Evolutionary conservation across 2,888 invertebrate genomes (phyloP), one percentile per base, ranked within the genome.

Genomic region (Flexamia atlantica): DNA sequence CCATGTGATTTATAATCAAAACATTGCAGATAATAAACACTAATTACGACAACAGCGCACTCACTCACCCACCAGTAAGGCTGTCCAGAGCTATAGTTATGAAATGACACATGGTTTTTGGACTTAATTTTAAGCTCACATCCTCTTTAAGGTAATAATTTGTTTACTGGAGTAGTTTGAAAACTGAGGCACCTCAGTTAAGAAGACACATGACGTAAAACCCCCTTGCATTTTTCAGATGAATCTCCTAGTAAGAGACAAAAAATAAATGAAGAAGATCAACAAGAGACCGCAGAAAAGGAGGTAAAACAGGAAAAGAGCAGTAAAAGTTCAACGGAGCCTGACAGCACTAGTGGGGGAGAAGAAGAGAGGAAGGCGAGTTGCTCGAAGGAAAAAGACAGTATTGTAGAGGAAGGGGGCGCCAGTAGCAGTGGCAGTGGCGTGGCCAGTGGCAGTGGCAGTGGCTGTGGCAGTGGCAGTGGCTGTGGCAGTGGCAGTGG

Each of bases 241-340:
- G 84, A 81, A 60, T 46, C 60, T 30, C 82, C 84, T 0, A 80
- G 40, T 53, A 84, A 84, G 20, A 84, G 70, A 60, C 42, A 81
- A 10, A 84, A 84, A 40, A 14, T 80, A 12, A 68, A 50, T 32
- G 53, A 64, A 23, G 82, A 82, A 64, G 82, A 70, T 25, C 30
- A 40, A 28, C 28, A 40, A 40, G 30, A 50, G 12, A 20, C 72
- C 0, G 70, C 28, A 28, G 81, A 84, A 30, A 82, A 68, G 14
- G 72, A 82, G 46, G 68, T 60, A 9, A 83, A 80, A 32, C 12
- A n/a, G 5, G 68, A 80, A 50, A 50, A 68, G 42, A 25, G 4
- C 23, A 76, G 46, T 14, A 10, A 7, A 1, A 46, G 14, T 9
- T 7, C 64, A 4, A 14, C 14, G 14, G 64, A 64, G 30, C 14